Percentiles rank a stretch among this genome's conserved stretches.
These are phyloP conservation scores for Drosophila cracens DNA, from an alignment of 2,888 invertebrate species.

Conservation along the genomic window DNA sequence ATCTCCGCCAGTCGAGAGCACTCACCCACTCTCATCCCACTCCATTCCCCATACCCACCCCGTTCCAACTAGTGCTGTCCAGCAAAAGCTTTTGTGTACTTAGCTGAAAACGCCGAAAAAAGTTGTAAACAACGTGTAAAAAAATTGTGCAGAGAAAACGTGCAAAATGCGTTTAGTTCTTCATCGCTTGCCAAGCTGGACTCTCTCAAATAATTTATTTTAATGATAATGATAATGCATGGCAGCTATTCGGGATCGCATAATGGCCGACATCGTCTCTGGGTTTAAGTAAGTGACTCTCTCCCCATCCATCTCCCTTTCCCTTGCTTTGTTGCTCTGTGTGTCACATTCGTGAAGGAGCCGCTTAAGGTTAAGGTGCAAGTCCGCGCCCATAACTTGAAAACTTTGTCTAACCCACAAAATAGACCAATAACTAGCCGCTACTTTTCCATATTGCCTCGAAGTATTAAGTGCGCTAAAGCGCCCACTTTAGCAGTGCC, in stretches of 20 bases:
- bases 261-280: constrained; percentile 45
- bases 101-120: constrained; percentile 65
- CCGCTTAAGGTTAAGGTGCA: constrained; percentile 22
- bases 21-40: constrained; percentile 2
- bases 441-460: constrained; percentile 46
- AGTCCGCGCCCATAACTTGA: constrained; percentile 32
- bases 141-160: constrained; percentile 74
- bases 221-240: constrained; percentile 78
- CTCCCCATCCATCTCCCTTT: constrained; percentile 6
- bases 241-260: constrained; percentile 58
- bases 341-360: constrained; percentile 2
- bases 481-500: constrained; percentile 53
- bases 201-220: constrained; percentile 78
- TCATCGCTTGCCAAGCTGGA: constrained; percentile 49
- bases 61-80: constrained; percentile 33
- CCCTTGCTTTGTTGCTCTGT: constrained; percentile 3
- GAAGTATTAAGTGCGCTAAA: constrained; percentile 65
- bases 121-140: constrained; percentile 80
- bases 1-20: constrained; percentile 42
- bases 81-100: constrained; percentile 73
- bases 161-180: constrained; percentile 77
- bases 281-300: constrained; percentile 44
- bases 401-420: constrained; percentile 44
- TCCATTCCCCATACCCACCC: neutral
- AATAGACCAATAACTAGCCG: constrained; percentile 60